A percentile compares a stretch with the other conserved stretches of the same genome.
Evolutionary conservation across 2,113 vertebrate genomes (phyloP).

Genomic region (Perca schrenkii): DNA sequence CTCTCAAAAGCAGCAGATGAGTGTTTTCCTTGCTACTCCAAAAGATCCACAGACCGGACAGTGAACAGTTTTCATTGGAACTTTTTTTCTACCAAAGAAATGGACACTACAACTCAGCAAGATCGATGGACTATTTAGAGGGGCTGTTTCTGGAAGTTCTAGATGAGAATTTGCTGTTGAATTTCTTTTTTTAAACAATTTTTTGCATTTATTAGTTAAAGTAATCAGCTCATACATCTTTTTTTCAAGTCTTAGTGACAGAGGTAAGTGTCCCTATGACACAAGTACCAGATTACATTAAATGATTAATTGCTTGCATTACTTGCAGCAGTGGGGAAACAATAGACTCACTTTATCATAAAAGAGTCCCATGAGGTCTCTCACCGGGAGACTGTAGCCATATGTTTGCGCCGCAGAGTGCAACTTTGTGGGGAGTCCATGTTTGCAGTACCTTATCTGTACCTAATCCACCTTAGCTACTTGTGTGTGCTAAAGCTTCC

Average conservation of each 20-base stretch:
- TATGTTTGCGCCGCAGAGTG: conserved; percentile 54
- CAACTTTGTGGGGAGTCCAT: conserved; percentile 9
- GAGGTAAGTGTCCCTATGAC: conserved; percentile 68
- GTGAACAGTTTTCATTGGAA: not conserved
- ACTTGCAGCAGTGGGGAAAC: conserved; percentile 67
- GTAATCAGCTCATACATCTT: no score
- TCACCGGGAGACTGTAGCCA: conserved; percentile 77
- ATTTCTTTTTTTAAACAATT: not conserved
- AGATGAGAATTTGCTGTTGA: not conserved
- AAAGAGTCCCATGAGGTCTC: conserved; percentile 72
- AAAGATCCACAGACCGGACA: conserved; percentile 1
- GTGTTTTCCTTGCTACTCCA: not conserved
- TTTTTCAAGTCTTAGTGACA: not conserved
- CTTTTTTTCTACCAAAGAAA: not conserved
- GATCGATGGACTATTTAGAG: not conserved
- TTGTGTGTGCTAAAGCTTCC: not conserved
- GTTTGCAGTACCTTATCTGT: conserved; percentile 8
- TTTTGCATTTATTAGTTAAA: not conserved
- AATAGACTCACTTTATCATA: conserved; percentile 65
- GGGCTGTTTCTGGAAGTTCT: not conserved
- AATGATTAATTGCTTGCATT: conserved; percentile 73
- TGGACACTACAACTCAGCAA: not conserved
- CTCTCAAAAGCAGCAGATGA: not conserved
- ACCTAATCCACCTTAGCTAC: conserved; percentile 11
- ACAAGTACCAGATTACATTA: conserved; percentile 71